Evolutionary conservation across 2,797 vertebrate genomes (phyloP).

Genomic region (Acanthurus lineatus): DNA sequence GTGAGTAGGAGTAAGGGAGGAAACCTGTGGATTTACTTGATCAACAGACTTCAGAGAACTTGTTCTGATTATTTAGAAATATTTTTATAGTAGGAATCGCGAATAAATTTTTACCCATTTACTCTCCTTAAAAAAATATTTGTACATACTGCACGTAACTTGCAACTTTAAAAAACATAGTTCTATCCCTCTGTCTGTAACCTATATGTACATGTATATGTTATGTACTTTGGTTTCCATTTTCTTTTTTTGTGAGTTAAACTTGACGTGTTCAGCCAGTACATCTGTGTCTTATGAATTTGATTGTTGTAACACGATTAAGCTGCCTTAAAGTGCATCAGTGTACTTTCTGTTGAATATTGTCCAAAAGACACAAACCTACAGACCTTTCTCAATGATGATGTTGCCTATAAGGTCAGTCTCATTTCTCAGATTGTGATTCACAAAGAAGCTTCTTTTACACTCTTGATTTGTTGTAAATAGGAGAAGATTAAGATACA

Average conservation of each 20-base stretch:
- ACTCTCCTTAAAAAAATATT: not conserved
- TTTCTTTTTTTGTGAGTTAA: slow-evolving; percentile 5
- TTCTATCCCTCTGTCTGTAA: not conserved
- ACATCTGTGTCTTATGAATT: slow-evolving; percentile 50
- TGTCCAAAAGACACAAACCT: slow-evolving; percentile 18
- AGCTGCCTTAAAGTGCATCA: slow-evolving; percentile 28
- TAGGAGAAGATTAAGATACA: not conserved
- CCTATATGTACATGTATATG: not conserved
- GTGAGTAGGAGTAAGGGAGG: not conserved
- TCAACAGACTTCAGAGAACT: not conserved
- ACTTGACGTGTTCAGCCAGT: not conserved
- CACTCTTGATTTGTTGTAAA: not conserved
- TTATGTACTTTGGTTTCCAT: not conserved
- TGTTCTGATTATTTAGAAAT: too few species aligned
- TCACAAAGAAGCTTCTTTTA: slow-evolving; percentile 8
- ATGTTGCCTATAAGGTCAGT: slow-evolving; percentile 24
- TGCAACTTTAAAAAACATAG: too few species aligned
- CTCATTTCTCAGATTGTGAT: not conserved
- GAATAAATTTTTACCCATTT: too few species aligned
- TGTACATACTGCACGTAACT: too few species aligned
- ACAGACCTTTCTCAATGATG: slow-evolving; percentile 2
- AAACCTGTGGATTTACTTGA: not conserved
- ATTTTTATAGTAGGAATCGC: too few species aligned
- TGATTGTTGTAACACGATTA: slow-evolving; percentile 32
- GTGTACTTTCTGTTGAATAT: slow-evolving; percentile 23